phyloP scores from a whole-genome alignment of 2,113 vertebrate genomes.

The Ageneiosus marmoratus region DNA sequence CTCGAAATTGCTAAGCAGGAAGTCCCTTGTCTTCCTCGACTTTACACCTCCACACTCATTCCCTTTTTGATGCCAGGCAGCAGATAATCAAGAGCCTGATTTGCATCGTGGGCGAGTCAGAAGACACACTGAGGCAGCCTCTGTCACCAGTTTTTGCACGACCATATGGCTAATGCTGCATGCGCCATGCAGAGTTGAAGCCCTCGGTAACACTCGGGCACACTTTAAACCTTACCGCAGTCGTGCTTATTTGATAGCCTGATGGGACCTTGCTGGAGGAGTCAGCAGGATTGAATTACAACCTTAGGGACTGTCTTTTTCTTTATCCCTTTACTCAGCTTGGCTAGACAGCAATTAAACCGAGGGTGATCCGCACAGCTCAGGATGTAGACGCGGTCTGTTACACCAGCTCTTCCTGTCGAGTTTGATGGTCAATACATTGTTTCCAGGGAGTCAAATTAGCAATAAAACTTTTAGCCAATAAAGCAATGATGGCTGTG shows the following conservation, averaged over 20 bases:
- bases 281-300: slow-evolving; percentile 17
- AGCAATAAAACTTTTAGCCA: background rate
- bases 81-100: slow-evolving; percentile 19
- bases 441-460: background rate
- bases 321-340: background rate
- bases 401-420: background rate
- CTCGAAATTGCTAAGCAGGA: slow-evolving; percentile 11
- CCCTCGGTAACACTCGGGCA: background rate
- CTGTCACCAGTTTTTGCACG: background rate
- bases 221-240: background rate
- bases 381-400: slow-evolving; percentile 13
- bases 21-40: background rate
- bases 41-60: background rate
- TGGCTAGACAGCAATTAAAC: slow-evolving; percentile 11
- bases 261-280: slow-evolving; percentile 33
- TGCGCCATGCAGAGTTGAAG: background rate
- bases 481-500: background rate
- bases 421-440: background rate
- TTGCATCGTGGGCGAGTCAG: slow-evolving; percentile 6
- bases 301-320: slow-evolving; percentile 17
- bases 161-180: slow-evolving; percentile 11
- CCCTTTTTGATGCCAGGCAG: slow-evolving; percentile 14
- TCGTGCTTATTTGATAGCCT: slow-evolving; percentile 22
- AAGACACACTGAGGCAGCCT: slow-evolving; percentile 3
- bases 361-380: background rate